A percentile compares a stretch with the other conserved stretches of the same genome.
phyloP scores from a whole-genome alignment of 2,113 vertebrate genomes.

The Erythrolamprus reginae region DNA sequence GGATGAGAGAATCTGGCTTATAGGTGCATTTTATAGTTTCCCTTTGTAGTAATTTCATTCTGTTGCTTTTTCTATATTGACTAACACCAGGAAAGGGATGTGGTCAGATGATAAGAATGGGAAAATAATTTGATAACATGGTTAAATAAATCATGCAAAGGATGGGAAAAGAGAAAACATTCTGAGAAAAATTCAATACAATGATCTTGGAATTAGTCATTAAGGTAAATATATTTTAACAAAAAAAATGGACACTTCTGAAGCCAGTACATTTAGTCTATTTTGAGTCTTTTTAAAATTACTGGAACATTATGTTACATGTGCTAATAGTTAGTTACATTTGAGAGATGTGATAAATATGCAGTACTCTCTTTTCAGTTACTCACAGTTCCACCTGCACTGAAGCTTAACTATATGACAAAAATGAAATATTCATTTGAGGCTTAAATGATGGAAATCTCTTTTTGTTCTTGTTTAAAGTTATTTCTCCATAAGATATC shows the following conservation, averaged over 20 bases:
- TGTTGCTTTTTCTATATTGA: neutral
- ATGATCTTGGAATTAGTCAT: neutral
- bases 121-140: conserved; percentile 23
- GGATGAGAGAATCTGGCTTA: neutral
- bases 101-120: conserved; percentile 21
- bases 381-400: conserved; percentile 17
- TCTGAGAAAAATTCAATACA: conserved; percentile 41
- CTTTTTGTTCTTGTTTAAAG: neutral
- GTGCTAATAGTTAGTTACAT: conserved; percentile 6
- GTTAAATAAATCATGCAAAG: neutral
- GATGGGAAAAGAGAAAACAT: neutral
- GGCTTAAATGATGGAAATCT: neutral
- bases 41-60: conserved; percentile 3
- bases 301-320: conserved; percentile 33
- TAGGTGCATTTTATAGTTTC: neutral
- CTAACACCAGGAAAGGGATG: neutral
- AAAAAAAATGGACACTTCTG: neutral
- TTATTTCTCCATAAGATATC: neutral
- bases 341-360: conserved; percentile 31
- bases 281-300: neutral
- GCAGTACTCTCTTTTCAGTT: conserved; percentile 9
- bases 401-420: neutral
- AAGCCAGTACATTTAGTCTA: conserved; percentile 4
- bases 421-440: neutral
- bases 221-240: neutral